A percentile compares a stretch with the other conserved stretches of the same genome.
These are phyloP conservation scores for Rattus rattus DNA, from an alignment of 2,113 vertebrate species.

Conservation along the genomic window DNA sequence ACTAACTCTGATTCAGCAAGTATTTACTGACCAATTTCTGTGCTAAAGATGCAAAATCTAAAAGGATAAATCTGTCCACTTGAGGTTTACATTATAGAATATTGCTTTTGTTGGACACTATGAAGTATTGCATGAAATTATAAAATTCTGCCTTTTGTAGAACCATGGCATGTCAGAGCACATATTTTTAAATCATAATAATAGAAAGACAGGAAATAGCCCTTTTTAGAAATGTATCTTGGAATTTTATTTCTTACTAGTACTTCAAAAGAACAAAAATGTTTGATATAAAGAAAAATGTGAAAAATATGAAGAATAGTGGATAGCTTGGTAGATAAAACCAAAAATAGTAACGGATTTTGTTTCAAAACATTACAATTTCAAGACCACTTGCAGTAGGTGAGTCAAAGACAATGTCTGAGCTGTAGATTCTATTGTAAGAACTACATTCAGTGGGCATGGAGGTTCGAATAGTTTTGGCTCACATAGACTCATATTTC, in stretches of 20 bases:
- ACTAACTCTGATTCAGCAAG: slow-evolving; percentile 1
- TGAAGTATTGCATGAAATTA: background rate
- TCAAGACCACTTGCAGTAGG: background rate
- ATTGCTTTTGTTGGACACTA: background rate
- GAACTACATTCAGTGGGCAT: background rate
- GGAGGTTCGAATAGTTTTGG: too few species aligned
- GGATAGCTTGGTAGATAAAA: background rate
- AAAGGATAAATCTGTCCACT: background rate
- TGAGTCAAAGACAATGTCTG: background rate
- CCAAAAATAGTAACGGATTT: background rate
- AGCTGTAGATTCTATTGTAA: background rate
- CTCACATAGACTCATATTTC: too few species aligned
- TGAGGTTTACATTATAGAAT: background rate
- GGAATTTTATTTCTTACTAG: background rate
- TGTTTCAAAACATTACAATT: background rate
- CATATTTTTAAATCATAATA: background rate
- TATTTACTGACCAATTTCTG: slow-evolving; percentile 54
- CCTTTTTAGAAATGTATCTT: background rate
- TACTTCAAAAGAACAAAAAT: background rate
- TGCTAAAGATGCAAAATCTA: background rate
- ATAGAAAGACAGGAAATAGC: background rate
- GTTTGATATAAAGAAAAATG: background rate
- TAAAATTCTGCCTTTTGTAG: background rate
- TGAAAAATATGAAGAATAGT: background rate
- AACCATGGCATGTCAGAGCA: background rate